Percentiles rank a stretch among this genome's conserved stretches.
Evolutionary conservation across 2,888 invertebrate genomes (phyloP).

Genomic region (Anodontia alba): DNA sequence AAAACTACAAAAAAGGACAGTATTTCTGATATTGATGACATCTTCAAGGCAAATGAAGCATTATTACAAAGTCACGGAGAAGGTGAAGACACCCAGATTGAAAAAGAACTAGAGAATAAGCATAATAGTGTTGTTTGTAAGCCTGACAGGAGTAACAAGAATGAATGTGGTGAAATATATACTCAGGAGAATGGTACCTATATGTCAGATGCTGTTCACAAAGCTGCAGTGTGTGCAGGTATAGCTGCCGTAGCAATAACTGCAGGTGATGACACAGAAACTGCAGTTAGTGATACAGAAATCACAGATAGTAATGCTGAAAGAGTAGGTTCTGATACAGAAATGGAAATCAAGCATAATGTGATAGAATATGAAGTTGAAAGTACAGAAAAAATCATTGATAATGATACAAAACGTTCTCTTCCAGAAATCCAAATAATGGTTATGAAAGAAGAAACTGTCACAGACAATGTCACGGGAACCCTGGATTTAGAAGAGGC

Average conservation of each 20-base stretch:
- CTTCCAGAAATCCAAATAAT: constrained; percentile 19
- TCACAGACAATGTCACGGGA: constrained; percentile 7
- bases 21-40: constrained; percentile 3
- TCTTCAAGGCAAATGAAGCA: neutral
- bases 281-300: neutral
- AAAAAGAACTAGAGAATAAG: neutral
- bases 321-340: neutral
- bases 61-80: neutral
- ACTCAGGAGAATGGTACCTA: neutral
- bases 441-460: neutral
- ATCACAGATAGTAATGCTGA: neutral
- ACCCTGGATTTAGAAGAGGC: neutral
- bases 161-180: neutral
- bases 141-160: neutral
- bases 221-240: constrained; percentile 53
- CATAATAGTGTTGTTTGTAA: neutral
- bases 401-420: neutral
- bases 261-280: constrained; percentile 36
- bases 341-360: neutral
- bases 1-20: neutral
- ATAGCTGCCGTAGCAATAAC: constrained; percentile 54
- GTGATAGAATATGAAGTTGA: neutral
- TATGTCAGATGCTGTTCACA: constrained; percentile 39
- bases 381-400: neutral
- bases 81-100: neutral